Base-by-base conservation (phyloP, 92 coral and sea anemone species). In the Pocillopora meandrina region DNA sequence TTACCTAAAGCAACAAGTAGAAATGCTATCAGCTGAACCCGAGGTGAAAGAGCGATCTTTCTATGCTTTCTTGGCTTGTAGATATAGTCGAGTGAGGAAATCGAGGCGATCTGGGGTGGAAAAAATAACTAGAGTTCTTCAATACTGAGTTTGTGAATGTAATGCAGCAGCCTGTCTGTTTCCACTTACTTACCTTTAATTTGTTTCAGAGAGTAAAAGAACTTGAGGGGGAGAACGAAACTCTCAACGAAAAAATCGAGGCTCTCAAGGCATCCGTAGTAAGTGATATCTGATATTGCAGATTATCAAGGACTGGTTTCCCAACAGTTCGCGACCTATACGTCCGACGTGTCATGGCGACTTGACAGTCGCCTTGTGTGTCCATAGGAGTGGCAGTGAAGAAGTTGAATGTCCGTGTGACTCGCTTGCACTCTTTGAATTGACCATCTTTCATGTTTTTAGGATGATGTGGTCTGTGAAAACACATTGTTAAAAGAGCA, bases 171-270 rank as follows among this genome's bases (percentile, higher is more conserved):
- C 26, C 71, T 66, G 26, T 10, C 71, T 66, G 6, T 12, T 10
- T 23, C 70, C 70, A 9, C 33, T 65, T 56, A 56, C 3, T 75
- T 20, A 12, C 23, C 55, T 2, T 68, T 60, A 65, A 12, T 66
- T 20, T 55, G 2, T 67, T 80, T 69, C 76, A 80, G 84, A 68
- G 33, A 55, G 65, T 71, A 33, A 75, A 81, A 74, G 93, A 90
- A n/a, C 56, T 92, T 14, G 73, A 76, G 36, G 65, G 78, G 13
- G 95, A 92, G 86, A 92, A 90, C 76, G 95, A 90, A 60, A 26
- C 61, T 56, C 79, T 88, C 9, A 78, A 71, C 16, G 87, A 88
- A 63, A 82, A 71, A 60, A 76, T 88, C 65, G 56, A 55, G 75
- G 84, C 52, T 13, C 80, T 87, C 4, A 87, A 87, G 67, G 67